These are phyloP conservation scores for Pyrgilauda ruficollis DNA, from an alignment of 2,113 vertebrate species.

Conservation along the genomic window DNA sequence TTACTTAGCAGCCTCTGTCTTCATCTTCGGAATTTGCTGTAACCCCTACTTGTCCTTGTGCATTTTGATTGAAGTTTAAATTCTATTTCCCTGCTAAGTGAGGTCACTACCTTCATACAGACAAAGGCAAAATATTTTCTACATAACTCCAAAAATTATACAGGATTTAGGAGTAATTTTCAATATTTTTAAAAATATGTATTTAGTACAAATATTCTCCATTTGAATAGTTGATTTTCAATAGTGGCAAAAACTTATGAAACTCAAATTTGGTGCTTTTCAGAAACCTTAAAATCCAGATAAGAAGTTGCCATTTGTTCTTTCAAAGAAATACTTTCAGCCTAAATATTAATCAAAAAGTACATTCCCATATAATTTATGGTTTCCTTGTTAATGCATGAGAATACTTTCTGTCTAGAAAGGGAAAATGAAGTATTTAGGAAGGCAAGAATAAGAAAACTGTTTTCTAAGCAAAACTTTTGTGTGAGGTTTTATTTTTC, in stretches of 20 bases:
- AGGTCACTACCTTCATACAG: background rate
- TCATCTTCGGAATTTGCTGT: background rate
- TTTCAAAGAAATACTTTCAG: background rate
- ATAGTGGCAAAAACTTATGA: background rate
- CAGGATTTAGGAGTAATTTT: background rate
- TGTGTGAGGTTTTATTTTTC: background rate
- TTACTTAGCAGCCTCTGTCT: background rate
- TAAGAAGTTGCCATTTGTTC: background rate
- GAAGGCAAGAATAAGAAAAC: background rate
- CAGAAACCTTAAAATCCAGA: background rate
- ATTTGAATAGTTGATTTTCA: background rate
- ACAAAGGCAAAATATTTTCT: background rate
- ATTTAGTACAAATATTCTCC: background rate
- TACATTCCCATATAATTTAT: background rate
- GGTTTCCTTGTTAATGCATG: background rate
- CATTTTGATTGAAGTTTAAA: background rate
- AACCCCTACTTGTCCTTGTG: background rate
- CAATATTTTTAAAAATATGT: background rate
- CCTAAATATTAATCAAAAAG: background rate
- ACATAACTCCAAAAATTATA: background rate
- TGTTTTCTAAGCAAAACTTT: background rate
- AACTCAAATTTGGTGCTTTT: background rate
- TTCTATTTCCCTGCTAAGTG: background rate
- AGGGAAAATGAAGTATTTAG: background rate
- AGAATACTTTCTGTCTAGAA: background rate